Base-by-base conservation (phyloP, 2,797 vertebrate genomes). In the Propithecus deckenii region DNA sequence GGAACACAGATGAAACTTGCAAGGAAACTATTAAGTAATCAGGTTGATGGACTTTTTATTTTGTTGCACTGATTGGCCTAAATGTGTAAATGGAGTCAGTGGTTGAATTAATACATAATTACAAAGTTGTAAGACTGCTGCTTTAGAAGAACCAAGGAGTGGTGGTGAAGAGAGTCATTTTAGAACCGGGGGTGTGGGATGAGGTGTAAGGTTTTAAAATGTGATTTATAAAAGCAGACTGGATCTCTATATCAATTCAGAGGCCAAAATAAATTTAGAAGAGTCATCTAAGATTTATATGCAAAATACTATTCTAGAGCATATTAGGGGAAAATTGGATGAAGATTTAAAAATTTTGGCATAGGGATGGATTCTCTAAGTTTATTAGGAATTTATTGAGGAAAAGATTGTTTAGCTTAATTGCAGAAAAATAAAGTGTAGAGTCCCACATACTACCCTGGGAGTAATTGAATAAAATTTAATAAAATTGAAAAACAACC, bases 191-290 rank as follows among this genome's bases (percentile, higher is more conserved):
- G 38, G 30, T 23, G 22, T 75, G 14, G 22, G 4, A 11, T 55
- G 9, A 7, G 43, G 25, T 46, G 15, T 71, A 83, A 74, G 25
- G 15, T 81, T 94, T 94, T 52, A 90, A 89, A 89, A 88, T 57
- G 8, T 91, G 75, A 65, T 30, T 67, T 96, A 2, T 41, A 65
- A 93, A 96, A 92, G 38, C 20, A 67, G 32, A 65, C 12, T 85
- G 57, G 23, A 63, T 63, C 14, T 91, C 28, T 86, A 7, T 30
- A 65, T 86, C 41, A 79, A 0, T 78, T 91, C 11, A 69, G 55
- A 91, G 32, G 59, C 22, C 35, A 90, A 84, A 93, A 57, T 88
- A 91, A 79, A 78, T 86, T 96, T 94, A 63, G 74, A 65, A 78
- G 46, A 4, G 11, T 75, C 50, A 11, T 75, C 50, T 7, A 84